phyloP scores from a whole-genome alignment of 2,113 vertebrate species.

The Pycnonotus jocosus region DNA sequence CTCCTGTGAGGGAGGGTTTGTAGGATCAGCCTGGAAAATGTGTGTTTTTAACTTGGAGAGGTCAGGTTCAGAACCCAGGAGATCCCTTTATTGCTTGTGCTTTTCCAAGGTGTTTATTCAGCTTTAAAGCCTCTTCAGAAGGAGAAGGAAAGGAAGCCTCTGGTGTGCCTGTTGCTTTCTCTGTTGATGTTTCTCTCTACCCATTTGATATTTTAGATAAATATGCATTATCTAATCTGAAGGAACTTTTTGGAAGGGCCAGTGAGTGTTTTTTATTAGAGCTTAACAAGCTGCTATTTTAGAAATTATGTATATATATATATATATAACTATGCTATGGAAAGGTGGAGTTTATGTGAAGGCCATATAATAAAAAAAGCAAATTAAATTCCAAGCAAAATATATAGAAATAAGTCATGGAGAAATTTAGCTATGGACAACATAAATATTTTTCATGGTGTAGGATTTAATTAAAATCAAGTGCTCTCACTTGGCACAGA shows the following conservation, averaged over 20 bases:
- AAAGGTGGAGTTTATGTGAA: not conserved
- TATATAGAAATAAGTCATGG: not conserved
- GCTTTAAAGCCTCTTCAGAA: constrained; percentile 55
- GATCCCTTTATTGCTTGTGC: constrained; percentile 50
- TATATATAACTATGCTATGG: not conserved
- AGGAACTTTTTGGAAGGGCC: not conserved
- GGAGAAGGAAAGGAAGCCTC: constrained; percentile 26
- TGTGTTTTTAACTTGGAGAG: constrained; percentile 41
- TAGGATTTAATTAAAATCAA: not conserved
- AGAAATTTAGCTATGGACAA: not conserved
- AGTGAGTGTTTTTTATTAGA: not conserved
- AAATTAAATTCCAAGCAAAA: constrained; percentile 36
- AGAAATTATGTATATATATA: not conserved
- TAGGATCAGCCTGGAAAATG: constrained; percentile 22
- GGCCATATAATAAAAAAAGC: not conserved
- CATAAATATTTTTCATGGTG: not conserved
- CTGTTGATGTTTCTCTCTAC: not conserved
- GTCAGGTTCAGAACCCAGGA: constrained; percentile 59
- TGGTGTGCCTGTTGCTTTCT: constrained; percentile 29
- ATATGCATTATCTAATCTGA: constrained; percentile 41
- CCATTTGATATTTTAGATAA: constrained; percentile 59
- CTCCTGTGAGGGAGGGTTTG: not conserved
- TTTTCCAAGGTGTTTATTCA: constrained; percentile 62
- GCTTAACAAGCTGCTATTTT: constrained; percentile 9
- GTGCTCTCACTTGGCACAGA: not conserved